Evolutionary conservation across 2,888 invertebrate species (phyloP), one percentile per base, ranked within the genome.

Genomic region (Campoplex nolae): DNA sequence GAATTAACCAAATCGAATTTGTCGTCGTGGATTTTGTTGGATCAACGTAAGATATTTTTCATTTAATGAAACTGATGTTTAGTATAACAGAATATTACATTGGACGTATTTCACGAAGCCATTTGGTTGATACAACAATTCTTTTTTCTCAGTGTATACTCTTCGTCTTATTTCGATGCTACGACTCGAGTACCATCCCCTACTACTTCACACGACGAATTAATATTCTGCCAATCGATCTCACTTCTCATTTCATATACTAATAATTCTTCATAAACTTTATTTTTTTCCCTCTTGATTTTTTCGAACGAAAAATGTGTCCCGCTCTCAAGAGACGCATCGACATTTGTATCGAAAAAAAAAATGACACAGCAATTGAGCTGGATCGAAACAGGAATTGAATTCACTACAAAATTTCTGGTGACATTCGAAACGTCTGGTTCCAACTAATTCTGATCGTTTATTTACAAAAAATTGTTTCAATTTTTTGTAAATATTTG

Each of bases 161-260:
- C 62, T 56, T 76, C 87, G 74, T 48, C 77, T 74, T 81, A 77
- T 75, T 84, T 70, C 42, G 45, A 76, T 81, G 70, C 83, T 67
- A 75, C 86, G 28, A 67, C 75, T 35, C 56, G 58, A 81, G 58
- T 58, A 77, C 32, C 38, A 73, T 68, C 35, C 62, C 62, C 58
- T 28, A 32, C 32, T 16, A 62, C 32, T 32, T 62, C 3, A 0
- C 32, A 62, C 62, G 1, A 32, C 62, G 16, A 62, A 62, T 62
- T 16, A 23, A 23, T 23, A 23, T 62, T 6, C 62, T 28, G 6
- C 16, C 32, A 62, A 58, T 32, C 13, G 28, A 58, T 58, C 32
- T 6, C 62, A 16, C 58, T 13, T 56, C 23, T 58, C 58, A 58
- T 16, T 32, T 62, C 1, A 16, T 62, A 62, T 62, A 62, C 32